A percentile compares a stretch with the other conserved stretches of the same genome.
Evolutionary conservation across 1,140 invertebrate genomes (phyloP).

Genomic region (Cyclina sinensis): DNA sequence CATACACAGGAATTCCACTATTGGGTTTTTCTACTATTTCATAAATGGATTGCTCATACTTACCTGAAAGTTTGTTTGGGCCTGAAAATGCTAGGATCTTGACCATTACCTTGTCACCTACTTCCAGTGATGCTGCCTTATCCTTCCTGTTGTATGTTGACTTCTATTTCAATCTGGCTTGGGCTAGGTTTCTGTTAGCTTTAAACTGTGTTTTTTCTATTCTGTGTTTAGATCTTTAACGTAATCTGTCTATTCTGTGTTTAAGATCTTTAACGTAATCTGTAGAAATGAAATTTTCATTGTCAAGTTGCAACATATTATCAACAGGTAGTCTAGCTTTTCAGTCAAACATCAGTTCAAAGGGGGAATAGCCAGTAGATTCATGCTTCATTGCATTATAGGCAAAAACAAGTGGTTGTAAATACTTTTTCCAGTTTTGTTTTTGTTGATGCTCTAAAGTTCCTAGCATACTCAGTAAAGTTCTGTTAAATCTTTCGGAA

Average conservation of each 20-base stretch:
- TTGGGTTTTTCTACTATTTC: not conserved
- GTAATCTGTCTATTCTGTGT: no score
- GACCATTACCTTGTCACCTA: constrained; percentile 8
- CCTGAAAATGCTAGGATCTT: constrained; percentile 18
- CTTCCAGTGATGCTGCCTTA: not conserved
- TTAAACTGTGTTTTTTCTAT: not conserved
- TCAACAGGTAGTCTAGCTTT: not conserved
- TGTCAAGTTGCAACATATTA: not conserved
- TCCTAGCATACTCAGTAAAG: not conserved
- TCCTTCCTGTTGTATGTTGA: not conserved
- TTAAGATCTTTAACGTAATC: constrained; percentile 27
- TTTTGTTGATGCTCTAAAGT: no score
- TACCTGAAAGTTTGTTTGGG: constrained; percentile 8
- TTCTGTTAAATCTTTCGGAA: not conserved
- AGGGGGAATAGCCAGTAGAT: not conserved
- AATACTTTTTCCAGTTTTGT: no score
- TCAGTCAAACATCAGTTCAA: constrained; percentile 19
- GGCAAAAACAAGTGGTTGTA: not conserved
- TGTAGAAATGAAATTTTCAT: not conserved
- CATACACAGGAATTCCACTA: not conserved
- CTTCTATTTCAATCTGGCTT: not conserved
- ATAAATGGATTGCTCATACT: not conserved
- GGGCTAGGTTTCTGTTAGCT: not conserved
- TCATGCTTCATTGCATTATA: constrained; percentile 20
- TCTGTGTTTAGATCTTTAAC: no score